These are phyloP conservation scores for Xerus rutilus DNA, from an alignment of 2,797 vertebrate genomes.

Conservation along the genomic window DNA sequence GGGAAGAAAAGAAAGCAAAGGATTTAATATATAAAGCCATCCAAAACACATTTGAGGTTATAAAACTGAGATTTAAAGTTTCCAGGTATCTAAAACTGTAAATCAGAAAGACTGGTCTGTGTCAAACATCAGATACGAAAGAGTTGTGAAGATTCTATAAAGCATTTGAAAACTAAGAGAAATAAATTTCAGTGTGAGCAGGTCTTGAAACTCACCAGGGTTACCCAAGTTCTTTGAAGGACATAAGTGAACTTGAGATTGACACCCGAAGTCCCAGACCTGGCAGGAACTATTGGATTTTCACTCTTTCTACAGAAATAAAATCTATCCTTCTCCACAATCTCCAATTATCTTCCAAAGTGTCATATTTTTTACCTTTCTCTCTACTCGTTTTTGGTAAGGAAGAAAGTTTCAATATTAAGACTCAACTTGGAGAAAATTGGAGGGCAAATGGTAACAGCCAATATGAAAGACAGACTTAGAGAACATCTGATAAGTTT, in stretches of 20 bases:
- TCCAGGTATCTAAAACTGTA: conserved; percentile 2
- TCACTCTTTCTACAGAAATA: conserved; percentile 9
- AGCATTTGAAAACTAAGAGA: conserved; percentile 47
- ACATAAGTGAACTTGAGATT: background rate
- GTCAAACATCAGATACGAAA: conserved; percentile 14
- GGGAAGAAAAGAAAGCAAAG: background rate
- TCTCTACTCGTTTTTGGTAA: conserved; percentile 24
- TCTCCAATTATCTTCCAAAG: background rate
- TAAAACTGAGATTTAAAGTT: background rate
- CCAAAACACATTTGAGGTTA: background rate
- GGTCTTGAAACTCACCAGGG: conserved; percentile 26
- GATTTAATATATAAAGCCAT: conserved; percentile 2
- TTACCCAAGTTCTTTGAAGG: conserved; percentile 36
- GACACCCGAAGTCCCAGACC: background rate
- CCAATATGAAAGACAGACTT: background rate
- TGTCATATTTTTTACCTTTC: background rate
- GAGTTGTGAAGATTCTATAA: conserved; percentile 34
- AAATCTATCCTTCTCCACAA: background rate
- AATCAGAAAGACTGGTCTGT: conserved; percentile 48
- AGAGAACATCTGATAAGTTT: background rate
- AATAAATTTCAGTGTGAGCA: conserved; percentile 15
- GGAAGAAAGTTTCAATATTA: conserved; percentile 4
- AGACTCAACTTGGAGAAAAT: background rate
- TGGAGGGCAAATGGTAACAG: background rate
- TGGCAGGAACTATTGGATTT: conserved; percentile 36